Conservation (phyloP, 2,888 invertebrate species). For the Eupithecia dodoneata region DNA sequence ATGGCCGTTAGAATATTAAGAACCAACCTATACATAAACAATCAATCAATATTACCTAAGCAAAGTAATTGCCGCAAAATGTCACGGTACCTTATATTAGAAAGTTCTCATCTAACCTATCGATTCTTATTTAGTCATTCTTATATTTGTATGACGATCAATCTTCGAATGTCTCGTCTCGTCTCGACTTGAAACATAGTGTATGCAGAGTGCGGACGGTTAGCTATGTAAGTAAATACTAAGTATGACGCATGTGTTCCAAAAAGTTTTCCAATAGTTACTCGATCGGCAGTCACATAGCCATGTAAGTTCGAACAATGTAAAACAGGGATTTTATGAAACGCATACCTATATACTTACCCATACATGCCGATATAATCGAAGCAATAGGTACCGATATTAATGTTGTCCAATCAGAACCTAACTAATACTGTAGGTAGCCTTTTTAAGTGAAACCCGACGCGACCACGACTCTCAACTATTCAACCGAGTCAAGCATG, state of each 20-base stretch:
- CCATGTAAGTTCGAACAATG: constrained; percentile 65
- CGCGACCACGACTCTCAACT: too few species aligned
- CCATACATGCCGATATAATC: constrained; percentile 27
- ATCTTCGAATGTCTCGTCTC: background rate
- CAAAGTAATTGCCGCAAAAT: constrained; percentile 17
- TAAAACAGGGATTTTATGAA: constrained; percentile 76
- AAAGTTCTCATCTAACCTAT: too few species aligned
- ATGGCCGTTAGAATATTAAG: constrained; percentile 39
- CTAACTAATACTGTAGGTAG: too few species aligned
- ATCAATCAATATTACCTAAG: background rate
- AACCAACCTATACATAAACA: background rate
- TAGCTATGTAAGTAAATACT: constrained; percentile 46
- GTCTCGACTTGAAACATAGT: constrained; percentile 23
- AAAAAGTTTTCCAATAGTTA: constrained; percentile 75
- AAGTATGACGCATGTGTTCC: constrained; percentile 69
- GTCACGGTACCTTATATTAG: background rate
- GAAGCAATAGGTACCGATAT: constrained; percentile 24
- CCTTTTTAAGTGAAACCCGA: constrained; percentile 20
- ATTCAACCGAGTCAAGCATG: background rate
- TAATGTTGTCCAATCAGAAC: background rate
- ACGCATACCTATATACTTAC: constrained; percentile 45
- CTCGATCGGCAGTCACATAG: constrained; percentile 58
- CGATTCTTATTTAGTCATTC: too few species aligned
- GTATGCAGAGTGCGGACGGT: constrained; percentile 36
- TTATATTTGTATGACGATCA: too few species aligned